Evolutionary conservation across 92 coral and sea anemone genomes (phyloP).

Genomic region (Parazoanthus darwini): DNA sequence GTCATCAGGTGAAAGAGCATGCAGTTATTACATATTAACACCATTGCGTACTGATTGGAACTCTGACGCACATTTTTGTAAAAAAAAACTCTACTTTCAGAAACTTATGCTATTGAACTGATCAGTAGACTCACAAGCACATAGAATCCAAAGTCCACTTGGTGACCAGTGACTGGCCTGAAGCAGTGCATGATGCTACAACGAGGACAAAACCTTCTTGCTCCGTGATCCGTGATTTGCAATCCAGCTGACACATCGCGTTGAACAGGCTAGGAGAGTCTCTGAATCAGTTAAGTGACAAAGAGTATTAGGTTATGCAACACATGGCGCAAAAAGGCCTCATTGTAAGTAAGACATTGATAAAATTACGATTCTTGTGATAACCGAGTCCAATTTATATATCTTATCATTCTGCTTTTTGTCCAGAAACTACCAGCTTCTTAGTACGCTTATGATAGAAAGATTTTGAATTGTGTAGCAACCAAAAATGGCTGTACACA

Average conservation of each 20-base stretch:
- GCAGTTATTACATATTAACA: no score
- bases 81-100: not conserved
- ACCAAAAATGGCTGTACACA: no score
- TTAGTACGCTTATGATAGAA: no score
- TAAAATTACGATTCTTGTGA: no score
- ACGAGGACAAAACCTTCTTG: not conserved
- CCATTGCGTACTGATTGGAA: no score
- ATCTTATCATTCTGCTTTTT: no score
- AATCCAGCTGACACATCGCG: conserved; percentile 34
- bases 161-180: conserved; percentile 18
- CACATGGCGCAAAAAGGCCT: no score
- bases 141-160: conserved; percentile 22
- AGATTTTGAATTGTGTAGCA: no score
- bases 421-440: no score
- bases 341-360: no score
- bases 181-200: not conserved
- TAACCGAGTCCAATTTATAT: no score
- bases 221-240: not conserved
- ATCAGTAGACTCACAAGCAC: conserved; percentile 3
- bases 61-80: not conserved
- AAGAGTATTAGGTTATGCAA: not conserved
- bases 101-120: not conserved
- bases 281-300: not conserved
- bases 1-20: no score
- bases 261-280: conserved; percentile 4